Conservation (phyloP, 2,113 vertebrate species). For the Hippocampus barbouri region DNA sequence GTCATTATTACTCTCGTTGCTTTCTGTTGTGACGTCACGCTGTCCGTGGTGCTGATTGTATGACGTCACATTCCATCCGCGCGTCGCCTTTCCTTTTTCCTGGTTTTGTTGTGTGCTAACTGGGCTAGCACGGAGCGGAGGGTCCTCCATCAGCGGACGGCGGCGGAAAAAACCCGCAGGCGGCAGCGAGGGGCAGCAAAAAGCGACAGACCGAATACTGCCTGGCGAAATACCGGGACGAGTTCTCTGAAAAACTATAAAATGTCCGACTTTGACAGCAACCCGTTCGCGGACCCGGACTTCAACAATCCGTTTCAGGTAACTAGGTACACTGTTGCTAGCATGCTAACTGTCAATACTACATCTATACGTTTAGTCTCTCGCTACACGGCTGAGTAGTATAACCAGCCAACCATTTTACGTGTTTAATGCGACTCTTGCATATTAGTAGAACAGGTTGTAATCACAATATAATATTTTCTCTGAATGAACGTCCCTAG, state of each 20-base stretch:
- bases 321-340: conserved; percentile 36
- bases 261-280: conserved; percentile 97
- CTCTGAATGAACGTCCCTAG: too few species aligned
- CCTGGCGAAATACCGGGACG: conserved; percentile 23
- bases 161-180: conserved; percentile 49
- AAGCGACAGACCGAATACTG: conserved; percentile 21
- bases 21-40: conserved; percentile 27
- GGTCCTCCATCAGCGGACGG: conserved; percentile 55
- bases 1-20: background rate
- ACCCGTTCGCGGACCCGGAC: conserved; percentile 95
- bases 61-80: background rate
- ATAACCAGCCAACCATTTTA: background rate
- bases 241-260: conserved; percentile 34
- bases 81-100: background rate
- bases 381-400: conserved; percentile 2
- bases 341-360: background rate
- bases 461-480: background rate
- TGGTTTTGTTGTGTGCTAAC: conserved; percentile 58
- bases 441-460: background rate
- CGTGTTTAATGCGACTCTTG: background rate
- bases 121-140: conserved; percentile 36
- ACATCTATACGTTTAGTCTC: background rate
- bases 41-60: conserved; percentile 58
- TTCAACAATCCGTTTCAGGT: conserved; percentile 98
- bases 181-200: conserved; percentile 43